These are phyloP conservation scores for Athalia cordata DNA, from an alignment of 2,888 invertebrate genomes.

Conservation along the genomic window DNA sequence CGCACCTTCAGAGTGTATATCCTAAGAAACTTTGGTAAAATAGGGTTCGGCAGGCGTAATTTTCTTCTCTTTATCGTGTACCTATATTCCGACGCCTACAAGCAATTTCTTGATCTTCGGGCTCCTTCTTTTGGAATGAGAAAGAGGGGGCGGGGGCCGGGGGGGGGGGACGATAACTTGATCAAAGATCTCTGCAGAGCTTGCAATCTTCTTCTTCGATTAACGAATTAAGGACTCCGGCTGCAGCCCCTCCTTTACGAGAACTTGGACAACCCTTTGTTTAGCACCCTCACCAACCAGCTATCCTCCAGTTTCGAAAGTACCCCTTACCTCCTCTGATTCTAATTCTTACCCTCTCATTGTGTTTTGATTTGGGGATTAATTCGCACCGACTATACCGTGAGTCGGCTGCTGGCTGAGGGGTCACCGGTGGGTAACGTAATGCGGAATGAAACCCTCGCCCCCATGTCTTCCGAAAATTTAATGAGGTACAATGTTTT, in stretches of 20 bases:
- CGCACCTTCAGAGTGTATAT: neutral
- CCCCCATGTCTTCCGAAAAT: constrained; percentile 33
- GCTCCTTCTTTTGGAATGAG: neutral
- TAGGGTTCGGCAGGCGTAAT: neutral
- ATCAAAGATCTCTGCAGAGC: constrained; percentile 20
- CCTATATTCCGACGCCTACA: neutral
- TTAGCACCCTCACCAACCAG: constrained; percentile 7
- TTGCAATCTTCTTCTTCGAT: constrained; percentile 40
- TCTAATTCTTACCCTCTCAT: constrained; percentile 41
- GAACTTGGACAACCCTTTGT: constrained; percentile 40
- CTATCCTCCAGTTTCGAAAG: neutral
- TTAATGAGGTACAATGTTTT: constrained; percentile 38
- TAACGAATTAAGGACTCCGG: constrained; percentile 32
- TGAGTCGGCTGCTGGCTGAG: constrained; percentile 4
- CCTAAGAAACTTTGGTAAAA: neutral
- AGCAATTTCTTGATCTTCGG: constrained; percentile 11
- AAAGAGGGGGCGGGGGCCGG: neutral
- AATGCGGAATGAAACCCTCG: constrained; percentile 35
- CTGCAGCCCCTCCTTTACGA: constrained; percentile 16
- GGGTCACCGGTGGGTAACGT: neutral
- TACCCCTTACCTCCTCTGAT: constrained; percentile 20
- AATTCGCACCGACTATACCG: constrained; percentile 18
- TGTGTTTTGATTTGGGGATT: constrained; percentile 44
- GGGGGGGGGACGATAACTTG: constrained; percentile 25
- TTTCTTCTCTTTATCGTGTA: neutral